Evolutionary conservation across 1,140 invertebrate species (phyloP), one percentile per base, ranked within the genome.

Genomic region (Zaprionus vittiger): DNA sequence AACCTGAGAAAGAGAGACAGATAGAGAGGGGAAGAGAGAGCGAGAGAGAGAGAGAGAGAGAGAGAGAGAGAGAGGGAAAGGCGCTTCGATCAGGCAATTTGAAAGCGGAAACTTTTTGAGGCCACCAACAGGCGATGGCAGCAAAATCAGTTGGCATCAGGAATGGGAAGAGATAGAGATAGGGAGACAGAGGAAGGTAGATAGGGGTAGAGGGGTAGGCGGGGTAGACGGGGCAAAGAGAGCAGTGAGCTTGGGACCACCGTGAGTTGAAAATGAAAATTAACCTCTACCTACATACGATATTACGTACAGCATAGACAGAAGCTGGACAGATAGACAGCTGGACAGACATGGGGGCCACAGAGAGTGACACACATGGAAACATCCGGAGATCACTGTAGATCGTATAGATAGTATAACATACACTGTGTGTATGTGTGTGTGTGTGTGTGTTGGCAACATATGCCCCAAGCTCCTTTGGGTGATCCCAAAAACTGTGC

Each of bases 301-400:
- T 26, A 84, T 83, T 83, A 87, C 24, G 77, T 70, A 61, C 47
- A 17, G 72, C 66, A 57, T 75, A 83, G 79, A 76, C 83, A 84
- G 69, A 73, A 69, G 75, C 79, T 77, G 69, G 37, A 49, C 31
- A 62, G 57, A 57, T 52, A 38, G 70, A 52, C 52, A 62, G 57
- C 61, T 44, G 37, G 70, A 22, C 20, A 14, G 70, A 22, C 11
- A 14, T 1, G 47, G 47, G n/a, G 68, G 72, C 60, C 63, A 67
- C 47, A 49, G 17, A 20, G 17, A 60, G 54, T 71, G 72, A 55
- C 72, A 77, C 65, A 57, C 15, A 79, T 66, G 73, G 65, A 67
- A 65, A 71, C 84, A 89, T 89, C 81, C 84, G 84, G 84, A 47
- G 41, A 86, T 87, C 56, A 65, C 68, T 86, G 80, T 77, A 77